Base-by-base conservation (phyloP, 2,113 vertebrate genomes). In the Phyllopteryx taeniolatus region DNA sequence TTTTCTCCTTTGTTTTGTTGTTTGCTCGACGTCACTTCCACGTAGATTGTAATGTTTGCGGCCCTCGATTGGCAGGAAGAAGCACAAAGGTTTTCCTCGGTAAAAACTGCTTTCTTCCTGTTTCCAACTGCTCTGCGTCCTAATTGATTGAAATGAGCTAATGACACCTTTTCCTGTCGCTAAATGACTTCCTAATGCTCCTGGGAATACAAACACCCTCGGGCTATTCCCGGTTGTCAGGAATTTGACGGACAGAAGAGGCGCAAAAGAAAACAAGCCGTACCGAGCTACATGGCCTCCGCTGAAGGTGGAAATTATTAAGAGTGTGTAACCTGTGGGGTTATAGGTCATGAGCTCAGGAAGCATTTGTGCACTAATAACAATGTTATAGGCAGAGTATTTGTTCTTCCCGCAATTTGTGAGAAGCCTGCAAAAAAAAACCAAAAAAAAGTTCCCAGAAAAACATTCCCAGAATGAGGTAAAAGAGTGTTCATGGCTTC, bases 131-230 rank as follows among this genome's bases (percentile, higher is more conserved):
- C 63, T 75, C 57, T 69, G 67, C 59, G 44, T 69, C 67, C 84
- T 86, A 88, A 90, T 89, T 88, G 85, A 87, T 86, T 87, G 79
- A 82, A 91, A 87, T 85, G 62, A 89, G 85, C 87, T 89, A 89
- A 91, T 86, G 79, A 85, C 78, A 77, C 77, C 83, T 83, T 86
- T 91, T 89, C 89, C 89, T 88, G 84, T 82, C 20, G 35, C 75
- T 67, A 79, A 88, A 88, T 87, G 78, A 83, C 85, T 59, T 78
- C 76, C 6, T 47, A 74, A 70, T 83, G 78, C 86, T 83, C 85
- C 72, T 22, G 85, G 75, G 80, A 85, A 63, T 73, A 66, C 75
- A 85, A 85, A 87, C 81, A 84, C 73, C 85, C 85, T 79, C 27
- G 76, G 86, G 79, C 71, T 70, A 73, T 39, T 66, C 22, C 6